These are phyloP conservation scores for Platyrinchus mystaceus DNA, from an alignment of 2,797 vertebrate genomes.

Conservation along the genomic window DNA sequence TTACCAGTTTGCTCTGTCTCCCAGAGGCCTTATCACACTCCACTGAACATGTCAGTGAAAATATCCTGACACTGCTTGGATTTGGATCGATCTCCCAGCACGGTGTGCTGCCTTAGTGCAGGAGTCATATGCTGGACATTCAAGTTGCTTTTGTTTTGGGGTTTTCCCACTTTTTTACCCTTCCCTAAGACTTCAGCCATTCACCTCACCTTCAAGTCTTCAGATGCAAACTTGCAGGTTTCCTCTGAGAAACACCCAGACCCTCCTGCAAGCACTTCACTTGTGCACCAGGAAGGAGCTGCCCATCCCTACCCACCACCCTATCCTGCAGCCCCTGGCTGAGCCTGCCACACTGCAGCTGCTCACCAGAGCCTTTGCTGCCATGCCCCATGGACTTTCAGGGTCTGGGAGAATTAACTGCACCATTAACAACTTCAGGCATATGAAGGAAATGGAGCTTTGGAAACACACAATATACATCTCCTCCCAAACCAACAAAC, in stretches of 20 bases:
- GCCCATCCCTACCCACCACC: fast-evolving
- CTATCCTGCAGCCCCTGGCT: fast-evolving
- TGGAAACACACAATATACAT: fast-evolving
- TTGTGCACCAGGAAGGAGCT: background rate
- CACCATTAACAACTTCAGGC: background rate
- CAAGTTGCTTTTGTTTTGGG: background rate
- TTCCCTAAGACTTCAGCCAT: background rate
- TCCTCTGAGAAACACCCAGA: background rate
- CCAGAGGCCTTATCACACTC: background rate
- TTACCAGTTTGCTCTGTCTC: background rate
- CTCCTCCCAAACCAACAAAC: fast-evolving
- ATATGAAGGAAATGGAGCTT: fast-evolving
- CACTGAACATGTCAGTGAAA: background rate
- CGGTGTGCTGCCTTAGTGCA: fast-evolving
- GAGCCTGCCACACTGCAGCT: background rate
- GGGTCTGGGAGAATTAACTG: background rate
- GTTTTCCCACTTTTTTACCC: background rate
- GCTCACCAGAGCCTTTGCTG: background rate
- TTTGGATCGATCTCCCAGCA: background rate
- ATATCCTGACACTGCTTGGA: background rate
- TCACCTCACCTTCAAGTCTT: background rate
- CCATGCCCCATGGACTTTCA: fast-evolving
- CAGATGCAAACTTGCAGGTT: background rate
- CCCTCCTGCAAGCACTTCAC: fast-evolving
- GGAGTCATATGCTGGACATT: fast-evolving